phyloP scores from a whole-genome alignment of 2,888 invertebrate genomes.

The Apamea monoglypha region DNA sequence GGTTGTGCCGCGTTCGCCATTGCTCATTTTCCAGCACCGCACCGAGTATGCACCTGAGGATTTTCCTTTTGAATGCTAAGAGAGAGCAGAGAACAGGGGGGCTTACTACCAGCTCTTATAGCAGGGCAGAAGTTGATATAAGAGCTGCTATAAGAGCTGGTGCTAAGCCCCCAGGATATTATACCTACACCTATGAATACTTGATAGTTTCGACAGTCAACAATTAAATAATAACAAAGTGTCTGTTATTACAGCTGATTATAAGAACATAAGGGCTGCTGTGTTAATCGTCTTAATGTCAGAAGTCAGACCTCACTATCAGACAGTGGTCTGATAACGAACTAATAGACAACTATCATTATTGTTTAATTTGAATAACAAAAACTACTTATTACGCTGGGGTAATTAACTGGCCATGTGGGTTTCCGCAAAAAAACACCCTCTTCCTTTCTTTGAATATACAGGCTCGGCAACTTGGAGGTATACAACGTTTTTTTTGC shows the following conservation, averaged over 20 bases:
- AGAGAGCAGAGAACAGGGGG: too few species aligned
- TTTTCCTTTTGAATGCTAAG: too few species aligned
- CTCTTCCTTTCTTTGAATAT: too few species aligned
- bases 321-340: conserved; percentile 39
- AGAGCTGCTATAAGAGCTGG: too few species aligned
- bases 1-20: too few species aligned
- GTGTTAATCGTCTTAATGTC: conserved; percentile 36
- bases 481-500: too few species aligned
- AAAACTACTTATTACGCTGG: conserved; percentile 1
- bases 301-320: conserved; percentile 51
- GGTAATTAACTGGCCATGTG: background rate
- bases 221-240: conserved; percentile 21
- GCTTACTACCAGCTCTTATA: too few species aligned
- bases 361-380: conserved; percentile 22
- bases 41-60: background rate
- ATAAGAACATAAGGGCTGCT: conserved; percentile 19
- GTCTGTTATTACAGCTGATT: conserved; percentile 20
- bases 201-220: background rate
- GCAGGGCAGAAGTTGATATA: too few species aligned
- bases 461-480: too few species aligned
- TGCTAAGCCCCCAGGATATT: background rate
- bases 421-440: background rate
- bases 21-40: too few species aligned
- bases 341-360: conserved; percentile 19
- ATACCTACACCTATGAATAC: background rate